These are phyloP conservation scores for Synanthedon tipuliformis DNA, from an alignment of 2,888 invertebrate species.

Conservation along the genomic window DNA sequence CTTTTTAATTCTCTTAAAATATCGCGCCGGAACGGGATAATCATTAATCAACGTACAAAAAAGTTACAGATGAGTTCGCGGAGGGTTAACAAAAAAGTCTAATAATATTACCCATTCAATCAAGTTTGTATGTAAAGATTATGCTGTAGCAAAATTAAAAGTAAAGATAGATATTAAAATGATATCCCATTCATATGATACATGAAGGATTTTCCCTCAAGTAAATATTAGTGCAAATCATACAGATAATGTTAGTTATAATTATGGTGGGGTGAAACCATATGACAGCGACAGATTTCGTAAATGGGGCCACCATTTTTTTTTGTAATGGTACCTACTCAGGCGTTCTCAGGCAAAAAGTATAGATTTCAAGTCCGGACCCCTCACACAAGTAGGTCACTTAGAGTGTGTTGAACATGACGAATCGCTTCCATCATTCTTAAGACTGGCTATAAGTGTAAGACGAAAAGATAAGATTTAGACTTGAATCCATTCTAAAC, in stretches of 20 bases:
- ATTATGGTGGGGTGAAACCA: slow-evolving; percentile 36
- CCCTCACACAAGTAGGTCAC: slow-evolving; percentile 47
- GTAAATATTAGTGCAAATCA: too few relatives aligned
- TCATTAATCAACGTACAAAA: slow-evolving; percentile 46
- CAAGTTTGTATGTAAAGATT: too few relatives aligned
- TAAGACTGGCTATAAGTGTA: slow-evolving; percentile 29
- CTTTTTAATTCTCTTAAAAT: slow-evolving; percentile 23
- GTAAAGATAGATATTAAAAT: too few relatives aligned
- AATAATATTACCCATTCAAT: slow-evolving; percentile 26
- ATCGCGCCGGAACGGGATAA: slow-evolving; percentile 27
- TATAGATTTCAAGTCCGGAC: slow-evolving; percentile 10
- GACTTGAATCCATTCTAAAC: slow-evolving; percentile 29
- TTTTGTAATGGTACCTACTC: slow-evolving; percentile 23
- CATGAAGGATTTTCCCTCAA: too few relatives aligned
- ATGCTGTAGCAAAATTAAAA: too few relatives aligned
- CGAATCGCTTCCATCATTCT: slow-evolving; percentile 56
- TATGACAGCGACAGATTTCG: slow-evolving; percentile 41
- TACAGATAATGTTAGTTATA: too few relatives aligned
- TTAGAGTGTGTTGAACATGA: slow-evolving; percentile 43
- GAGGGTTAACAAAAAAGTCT: slow-evolving; percentile 24
- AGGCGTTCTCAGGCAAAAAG: slow-evolving; percentile 27
- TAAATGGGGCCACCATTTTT: slow-evolving; percentile 24
- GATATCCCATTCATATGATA: too few relatives aligned
- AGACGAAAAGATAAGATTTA: slow-evolving; percentile 40
- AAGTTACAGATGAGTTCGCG: slow-evolving; percentile 27